Base-by-base conservation (phyloP, 2,888 invertebrate genomes). In the Drosophila nr. fundita region DNA sequence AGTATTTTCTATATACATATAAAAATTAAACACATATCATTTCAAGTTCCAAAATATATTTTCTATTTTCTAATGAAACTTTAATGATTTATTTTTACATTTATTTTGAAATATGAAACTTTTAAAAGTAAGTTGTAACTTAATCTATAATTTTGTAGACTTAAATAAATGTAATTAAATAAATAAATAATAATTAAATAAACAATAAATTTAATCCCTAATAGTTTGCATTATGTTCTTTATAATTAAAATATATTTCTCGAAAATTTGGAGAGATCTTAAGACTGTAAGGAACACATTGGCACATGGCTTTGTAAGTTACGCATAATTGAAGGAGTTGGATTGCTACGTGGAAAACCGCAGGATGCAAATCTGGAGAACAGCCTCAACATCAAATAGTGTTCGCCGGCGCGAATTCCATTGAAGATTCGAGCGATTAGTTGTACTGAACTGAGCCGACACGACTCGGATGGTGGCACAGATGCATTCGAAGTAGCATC, bases 341-440 rank as follows among this genome's bases (percentile, higher is more conserved):
- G 4, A 21, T 36, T 24, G n/a, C 5, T 85, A 76, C 80, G 30
- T 27, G 67, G 89, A 84, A 84, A 78, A 21, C 82, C 62, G 66
- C 82, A 83, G 87, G 89, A 81, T 60, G 58, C 63, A 52, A 57
- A 49, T 49, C 4, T 18, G 1, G 2, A 10, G 6, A 42, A 10
- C 18, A 38, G 55, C 7, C 29, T 34, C 30, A 40, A 70, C 61
- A 61, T 87, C 78, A 82, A 89, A 85, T 70, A 34, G 24, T 8
- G 32, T 24, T 27, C 11, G 73, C 80, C 80, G 73, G 38, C 52
- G 66, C 52, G 64, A 69, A 68, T 84, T 85, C 80, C 38, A 21
- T 49, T 57, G 78, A 83, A 89, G 55, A 57, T 66, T 53, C 4
- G 38, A 40, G n/a, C 62, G 60, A 73, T 68, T 85, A 57, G 64